phyloP scores from a whole-genome alignment of 2,113 vertebrate species.

The Tenebrosternarchus preto region DNA sequence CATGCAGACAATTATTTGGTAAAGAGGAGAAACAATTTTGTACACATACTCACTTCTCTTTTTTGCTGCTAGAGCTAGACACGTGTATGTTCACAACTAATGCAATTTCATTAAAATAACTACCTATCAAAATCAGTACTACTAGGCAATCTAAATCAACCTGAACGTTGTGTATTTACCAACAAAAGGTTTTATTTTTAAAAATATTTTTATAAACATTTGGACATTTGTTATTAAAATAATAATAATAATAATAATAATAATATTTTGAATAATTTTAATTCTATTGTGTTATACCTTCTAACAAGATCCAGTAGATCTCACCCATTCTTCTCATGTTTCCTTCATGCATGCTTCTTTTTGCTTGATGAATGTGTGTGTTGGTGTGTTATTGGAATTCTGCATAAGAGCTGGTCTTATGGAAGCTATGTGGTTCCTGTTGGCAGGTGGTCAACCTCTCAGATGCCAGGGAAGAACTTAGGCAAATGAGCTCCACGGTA shows the following conservation, averaged over 20 bases:
- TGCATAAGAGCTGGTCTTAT: not conserved
- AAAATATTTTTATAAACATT: no score
- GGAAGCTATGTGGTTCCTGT: conserved; percentile 19
- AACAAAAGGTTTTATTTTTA: not conserved
- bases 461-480: conserved; percentile 78
- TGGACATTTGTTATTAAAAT: no score
- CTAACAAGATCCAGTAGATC: no score
- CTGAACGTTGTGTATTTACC: not conserved
- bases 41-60: not conserved
- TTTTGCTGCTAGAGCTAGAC: not conserved
- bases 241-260: no score
- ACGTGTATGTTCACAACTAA: not conserved
- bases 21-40: not conserved
- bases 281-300: no score
- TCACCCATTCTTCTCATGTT: no score
- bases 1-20: conserved; percentile 92
- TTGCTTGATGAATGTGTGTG: no score
- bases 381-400: no score
- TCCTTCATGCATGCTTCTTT: no score
- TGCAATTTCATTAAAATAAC: no score
- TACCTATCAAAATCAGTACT: not conserved
- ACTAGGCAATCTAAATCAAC: not conserved
- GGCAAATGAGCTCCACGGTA: conserved; percentile 87
- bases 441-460: conserved; percentile 90
- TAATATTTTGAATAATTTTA: no score